These are phyloP conservation scores for Lepus townsendii DNA, from an alignment of 2,797 vertebrate species.

Conservation along the genomic window DNA sequence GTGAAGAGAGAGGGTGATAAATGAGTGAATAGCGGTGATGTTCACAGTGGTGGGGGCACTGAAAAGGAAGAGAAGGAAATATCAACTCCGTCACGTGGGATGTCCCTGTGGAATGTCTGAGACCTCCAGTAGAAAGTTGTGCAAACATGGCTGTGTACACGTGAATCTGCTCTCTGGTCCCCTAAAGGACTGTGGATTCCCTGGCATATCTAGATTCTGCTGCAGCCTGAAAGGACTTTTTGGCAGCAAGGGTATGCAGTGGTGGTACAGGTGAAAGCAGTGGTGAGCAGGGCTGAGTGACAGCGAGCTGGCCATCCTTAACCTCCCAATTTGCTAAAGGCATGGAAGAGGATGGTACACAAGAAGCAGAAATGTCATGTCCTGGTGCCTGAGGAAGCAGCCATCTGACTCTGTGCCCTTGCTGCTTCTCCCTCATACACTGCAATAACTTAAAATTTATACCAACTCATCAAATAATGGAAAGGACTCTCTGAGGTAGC, in stretches of 20 bases:
- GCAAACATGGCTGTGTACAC: background rate
- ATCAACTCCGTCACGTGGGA: background rate
- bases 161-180: background rate
- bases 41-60: background rate
- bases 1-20: background rate
- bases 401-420: background rate
- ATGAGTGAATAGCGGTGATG: background rate
- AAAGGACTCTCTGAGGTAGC: constrained; percentile 8
- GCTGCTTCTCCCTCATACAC: background rate
- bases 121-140: background rate
- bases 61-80: background rate
- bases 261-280: no score
- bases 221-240: background rate
- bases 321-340: background rate
- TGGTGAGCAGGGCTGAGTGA: background rate
- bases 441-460: background rate
- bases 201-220: background rate
- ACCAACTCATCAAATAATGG: constrained; percentile 28
- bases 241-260: background rate
- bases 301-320: background rate
- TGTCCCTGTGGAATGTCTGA: background rate
- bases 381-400: background rate
- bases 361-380: background rate
- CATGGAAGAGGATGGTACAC: background rate
- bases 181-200: background rate